These are phyloP conservation scores for Apotomis turbidana DNA, from an alignment of 2,888 invertebrate genomes.

Conservation along the genomic window DNA sequence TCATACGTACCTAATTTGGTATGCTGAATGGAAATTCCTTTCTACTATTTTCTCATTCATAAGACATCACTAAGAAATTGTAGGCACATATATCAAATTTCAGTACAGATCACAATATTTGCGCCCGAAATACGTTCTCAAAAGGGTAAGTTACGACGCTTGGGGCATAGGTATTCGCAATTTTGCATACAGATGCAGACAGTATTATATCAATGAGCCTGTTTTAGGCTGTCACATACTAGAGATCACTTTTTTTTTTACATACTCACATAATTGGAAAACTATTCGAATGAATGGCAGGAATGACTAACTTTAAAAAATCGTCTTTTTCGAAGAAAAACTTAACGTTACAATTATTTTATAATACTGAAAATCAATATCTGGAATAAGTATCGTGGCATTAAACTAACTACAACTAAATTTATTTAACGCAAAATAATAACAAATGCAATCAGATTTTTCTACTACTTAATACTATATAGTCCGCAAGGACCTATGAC, in stretches of 20 bases:
- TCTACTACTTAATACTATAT: slow-evolving; percentile 4
- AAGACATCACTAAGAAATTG: neutral
- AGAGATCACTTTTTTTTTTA: neutral
- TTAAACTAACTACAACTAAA: slow-evolving; percentile 28
- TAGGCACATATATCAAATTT: slow-evolving; percentile 15
- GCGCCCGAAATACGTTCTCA: neutral
- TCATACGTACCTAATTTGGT: neutral
- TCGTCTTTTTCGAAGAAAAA: slow-evolving; percentile 9
- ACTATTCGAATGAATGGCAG: slow-evolving; percentile 6
- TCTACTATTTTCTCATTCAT: neutral
- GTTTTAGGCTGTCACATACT: neutral
- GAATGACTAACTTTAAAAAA: slow-evolving; percentile 14
- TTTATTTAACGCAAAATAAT: neutral
- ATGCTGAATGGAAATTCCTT: neutral
- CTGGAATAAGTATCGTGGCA: slow-evolving; percentile 24
- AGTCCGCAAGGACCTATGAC: neutral
- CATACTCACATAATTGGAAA: neutral
- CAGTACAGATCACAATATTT: slow-evolving; percentile 4
- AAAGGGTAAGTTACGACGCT: neutral
- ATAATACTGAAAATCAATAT: slow-evolving; percentile 36
- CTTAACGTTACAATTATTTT: slow-evolving; percentile 22
- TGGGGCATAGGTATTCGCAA: neutral
- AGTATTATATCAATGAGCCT: neutral
- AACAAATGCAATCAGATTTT: slow-evolving; percentile 4
- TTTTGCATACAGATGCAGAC: neutral